Percentiles rank a stretch among this genome's conserved stretches.
Evolutionary conservation across 2,797 vertebrate genomes (phyloP).

Genomic region (Florisuga fusca): DNA sequence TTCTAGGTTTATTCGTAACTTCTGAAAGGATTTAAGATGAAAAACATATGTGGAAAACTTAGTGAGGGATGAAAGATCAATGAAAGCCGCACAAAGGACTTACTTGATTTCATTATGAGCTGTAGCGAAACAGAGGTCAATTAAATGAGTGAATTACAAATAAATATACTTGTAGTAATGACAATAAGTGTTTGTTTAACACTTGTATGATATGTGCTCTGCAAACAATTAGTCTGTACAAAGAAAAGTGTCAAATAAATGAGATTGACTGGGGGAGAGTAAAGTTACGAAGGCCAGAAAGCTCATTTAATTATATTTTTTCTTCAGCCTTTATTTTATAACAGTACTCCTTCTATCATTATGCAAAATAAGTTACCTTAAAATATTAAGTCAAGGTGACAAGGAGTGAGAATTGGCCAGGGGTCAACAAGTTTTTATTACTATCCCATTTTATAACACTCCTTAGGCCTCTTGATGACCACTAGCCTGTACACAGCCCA

Average conservation of each 20-base stretch:
- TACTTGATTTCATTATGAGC: background rate
- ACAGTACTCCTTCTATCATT: background rate
- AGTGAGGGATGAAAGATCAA: background rate
- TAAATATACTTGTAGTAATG: constrained; percentile 13
- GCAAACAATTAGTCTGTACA: background rate
- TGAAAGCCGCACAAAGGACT: background rate
- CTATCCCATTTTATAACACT: background rate
- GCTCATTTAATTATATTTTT: background rate
- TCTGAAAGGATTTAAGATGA: background rate
- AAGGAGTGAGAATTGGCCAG: background rate
- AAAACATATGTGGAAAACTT: background rate
- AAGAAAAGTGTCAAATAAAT: background rate
- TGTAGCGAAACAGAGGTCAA: background rate
- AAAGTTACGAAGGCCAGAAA: background rate
- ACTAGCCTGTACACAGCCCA: background rate
- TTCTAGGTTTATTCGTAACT: background rate
- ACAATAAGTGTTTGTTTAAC: background rate
- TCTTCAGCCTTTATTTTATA: background rate
- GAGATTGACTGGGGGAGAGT: background rate
- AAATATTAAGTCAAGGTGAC: background rate
- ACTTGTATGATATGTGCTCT: constrained; percentile 1
- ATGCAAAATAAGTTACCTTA: background rate
- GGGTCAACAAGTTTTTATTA: background rate
- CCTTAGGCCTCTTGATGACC: background rate
- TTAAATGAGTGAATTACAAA: constrained; percentile 2